Evolutionary conservation across 2,113 vertebrate genomes (phyloP).

Genomic region (Pogonocichla stellata): DNA sequence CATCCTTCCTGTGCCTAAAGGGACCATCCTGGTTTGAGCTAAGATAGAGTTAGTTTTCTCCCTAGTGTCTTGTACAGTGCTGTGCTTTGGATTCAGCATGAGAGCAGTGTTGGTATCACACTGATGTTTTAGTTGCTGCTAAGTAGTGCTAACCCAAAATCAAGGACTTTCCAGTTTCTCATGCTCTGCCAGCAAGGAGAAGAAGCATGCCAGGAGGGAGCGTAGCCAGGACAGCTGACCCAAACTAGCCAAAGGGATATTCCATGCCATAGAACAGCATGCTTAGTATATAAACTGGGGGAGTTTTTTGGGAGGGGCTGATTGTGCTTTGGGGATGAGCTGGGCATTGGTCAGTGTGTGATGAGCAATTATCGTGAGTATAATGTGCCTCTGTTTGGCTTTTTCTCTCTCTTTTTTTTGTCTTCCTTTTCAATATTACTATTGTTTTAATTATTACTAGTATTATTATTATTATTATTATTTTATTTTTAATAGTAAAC

Average conservation of each 20-base stretch:
- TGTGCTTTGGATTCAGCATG: neutral
- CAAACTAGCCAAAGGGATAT: neutral
- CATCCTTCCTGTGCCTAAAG: neutral
- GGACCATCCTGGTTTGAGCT: neutral
- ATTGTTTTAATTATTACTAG: neutral
- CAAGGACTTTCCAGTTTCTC: neutral
- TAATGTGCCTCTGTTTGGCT: neutral
- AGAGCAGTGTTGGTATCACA: neutral
- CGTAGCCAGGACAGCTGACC: neutral
- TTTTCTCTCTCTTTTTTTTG: neutral
- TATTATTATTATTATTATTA: neutral
- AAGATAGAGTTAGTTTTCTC: neutral
- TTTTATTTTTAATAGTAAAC: neutral
- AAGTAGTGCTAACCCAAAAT: neutral
- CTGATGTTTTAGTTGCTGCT: neutral
- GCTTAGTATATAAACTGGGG: neutral
- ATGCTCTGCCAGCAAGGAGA: neutral
- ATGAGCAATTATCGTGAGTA: neutral
- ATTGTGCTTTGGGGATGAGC: fast-evolving
- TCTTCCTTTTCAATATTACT: neutral
- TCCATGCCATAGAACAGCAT: neutral
- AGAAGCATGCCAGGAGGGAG: neutral
- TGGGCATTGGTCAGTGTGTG: neutral
- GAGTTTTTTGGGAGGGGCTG: neutral
- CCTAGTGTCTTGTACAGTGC: neutral